These are phyloP conservation scores for Mola mola DNA, from an alignment of 2,113 vertebrate genomes.

Conservation along the genomic window DNA sequence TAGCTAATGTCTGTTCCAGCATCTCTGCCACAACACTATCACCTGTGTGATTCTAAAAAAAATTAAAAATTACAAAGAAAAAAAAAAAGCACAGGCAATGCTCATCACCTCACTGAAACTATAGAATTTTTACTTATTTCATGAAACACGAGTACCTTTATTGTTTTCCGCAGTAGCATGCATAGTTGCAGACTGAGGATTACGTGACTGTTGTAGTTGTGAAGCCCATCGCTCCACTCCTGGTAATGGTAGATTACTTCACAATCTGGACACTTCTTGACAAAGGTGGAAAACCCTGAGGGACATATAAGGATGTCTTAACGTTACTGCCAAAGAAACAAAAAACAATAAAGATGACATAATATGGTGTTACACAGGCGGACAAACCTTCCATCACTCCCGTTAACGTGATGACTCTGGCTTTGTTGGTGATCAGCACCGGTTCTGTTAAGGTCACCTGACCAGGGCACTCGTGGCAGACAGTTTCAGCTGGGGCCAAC, in stretches of 20 bases:
- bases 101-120: background rate
- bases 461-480: slow-evolving; percentile 1
- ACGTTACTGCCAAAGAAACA: background rate
- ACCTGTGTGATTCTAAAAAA: background rate
- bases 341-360: background rate
- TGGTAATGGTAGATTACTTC: slow-evolving; percentile 16
- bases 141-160: background rate
- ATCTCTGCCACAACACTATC: background rate
- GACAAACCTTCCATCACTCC: slow-evolving; percentile 7
- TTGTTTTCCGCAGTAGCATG: background rate
- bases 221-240: slow-evolving; percentile 9
- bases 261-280: slow-evolving; percentile 16
- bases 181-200: slow-evolving; percentile 18
- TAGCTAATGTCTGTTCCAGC: slow-evolving; percentile 1
- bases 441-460: background rate
- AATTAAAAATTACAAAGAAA: background rate
- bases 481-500: slow-evolving; percentile 8
- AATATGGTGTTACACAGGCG: background rate
- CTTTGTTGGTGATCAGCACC: slow-evolving; percentile 15
- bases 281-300: slow-evolving; percentile 2
- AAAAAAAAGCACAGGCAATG: background rate
- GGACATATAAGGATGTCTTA: background rate
- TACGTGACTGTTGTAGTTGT: slow-evolving; percentile 15
- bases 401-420: background rate
- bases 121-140: background rate